Conservation (phyloP, 1,140 invertebrate species). For the Lasaia peninsularis region DNA sequence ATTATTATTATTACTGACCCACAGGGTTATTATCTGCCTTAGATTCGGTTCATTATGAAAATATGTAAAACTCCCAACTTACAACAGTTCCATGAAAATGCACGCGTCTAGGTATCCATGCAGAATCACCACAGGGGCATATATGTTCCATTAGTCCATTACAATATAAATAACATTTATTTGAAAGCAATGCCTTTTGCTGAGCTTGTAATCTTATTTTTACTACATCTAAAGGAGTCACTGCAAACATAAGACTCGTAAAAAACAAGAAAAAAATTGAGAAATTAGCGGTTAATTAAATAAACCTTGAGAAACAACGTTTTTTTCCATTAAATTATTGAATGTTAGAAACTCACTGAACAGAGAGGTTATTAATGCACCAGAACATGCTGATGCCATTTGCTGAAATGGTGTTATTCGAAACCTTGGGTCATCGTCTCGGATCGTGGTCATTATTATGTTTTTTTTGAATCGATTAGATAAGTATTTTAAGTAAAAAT, state of each 20-base stretch:
- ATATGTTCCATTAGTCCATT: conserved; percentile 99
- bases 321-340: conserved; percentile 9
- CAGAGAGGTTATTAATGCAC: conserved; percentile 92
- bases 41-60: too few species aligned
- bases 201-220: conserved; percentile 98
- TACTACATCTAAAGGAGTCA: conserved; percentile 98
- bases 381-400: conserved; percentile 92
- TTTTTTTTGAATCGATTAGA: background rate
- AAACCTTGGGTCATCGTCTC: conserved; percentile 83
- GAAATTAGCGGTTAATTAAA: background rate
- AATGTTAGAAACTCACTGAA: conserved; percentile 82
- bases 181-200: conserved; percentile 87
- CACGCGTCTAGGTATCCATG: conserved; percentile 79
- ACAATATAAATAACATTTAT: conserved; percentile 97
- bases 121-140: conserved; percentile 88
- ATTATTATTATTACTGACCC: too few species aligned
- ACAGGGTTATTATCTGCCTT: too few species aligned
- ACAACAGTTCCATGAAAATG: conserved; percentile 95
- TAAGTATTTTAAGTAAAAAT: background rate
- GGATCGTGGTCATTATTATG: conserved; percentile 54
- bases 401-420: conserved; percentile 91
- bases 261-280: background rate
- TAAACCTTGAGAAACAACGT: background rate
- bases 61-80: conserved; percentile 47
- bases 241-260: conserved; percentile 78